Base-by-base conservation (phyloP, 2,113 vertebrate genomes). In the Meleagris gallopavo region DNA sequence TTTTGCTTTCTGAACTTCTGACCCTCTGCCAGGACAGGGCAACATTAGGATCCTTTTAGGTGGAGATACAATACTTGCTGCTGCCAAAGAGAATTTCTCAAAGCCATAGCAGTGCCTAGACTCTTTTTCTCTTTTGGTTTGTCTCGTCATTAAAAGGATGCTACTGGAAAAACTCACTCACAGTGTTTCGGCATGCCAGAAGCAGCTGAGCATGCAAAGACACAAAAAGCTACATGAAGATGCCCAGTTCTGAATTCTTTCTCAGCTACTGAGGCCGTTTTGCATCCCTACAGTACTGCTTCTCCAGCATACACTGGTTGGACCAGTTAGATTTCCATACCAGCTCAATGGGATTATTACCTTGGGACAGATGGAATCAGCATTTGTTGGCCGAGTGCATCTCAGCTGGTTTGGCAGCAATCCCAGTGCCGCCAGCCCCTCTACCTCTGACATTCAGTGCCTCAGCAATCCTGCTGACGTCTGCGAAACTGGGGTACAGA, bases 401-500 rank as follows among this genome's bases (percentile, higher is more conserved):
- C 94, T 57, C 4, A 34, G 61, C 1, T 65, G 88, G 65, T 55
- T 90, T 95, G 93, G 94, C 93, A 88, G 70, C 58, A 48, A 38
- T 60, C 92, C 70, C 83, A 52, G 89, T 58, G 34, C 52, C 6
- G 20, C 82, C 69, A 3, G 69, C 61, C 14, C 69, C 65, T 88
- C 79, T 43, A 13, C 82, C 89, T 89, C 91, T 74, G 91, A 67
- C 83, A 91, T 86, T 92, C 89, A 75, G 48, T 46, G 74, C 41
- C 69, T 89, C 88, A 52, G 89, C 46, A 77, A 48, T 41, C 11
- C 22, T 94, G 94, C 93, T 94, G 93, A 94, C 75, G 86, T 4
- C 57, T 86, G 79, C 11, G 5, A 83, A 94, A 94, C 88, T 20
- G 65, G 27, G 83, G 65, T 82, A 57, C 52, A 8, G 21, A 69